Evolutionary conservation across 1,140 invertebrate species (phyloP).

Genomic region (Pogonomyrmex barbatus): DNA sequence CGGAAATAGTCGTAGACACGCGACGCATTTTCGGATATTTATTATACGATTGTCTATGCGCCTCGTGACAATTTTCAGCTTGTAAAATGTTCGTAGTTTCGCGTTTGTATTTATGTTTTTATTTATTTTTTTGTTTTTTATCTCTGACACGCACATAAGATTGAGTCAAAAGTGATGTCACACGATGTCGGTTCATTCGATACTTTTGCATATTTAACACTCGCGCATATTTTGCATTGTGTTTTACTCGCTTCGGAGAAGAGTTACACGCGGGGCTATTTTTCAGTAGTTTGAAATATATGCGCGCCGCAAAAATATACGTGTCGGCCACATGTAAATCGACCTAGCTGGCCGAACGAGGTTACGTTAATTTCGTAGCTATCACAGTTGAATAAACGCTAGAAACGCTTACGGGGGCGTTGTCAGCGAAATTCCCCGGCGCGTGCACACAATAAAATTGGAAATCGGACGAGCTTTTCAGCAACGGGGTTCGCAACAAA

Average conservation of each 20-base stretch:
- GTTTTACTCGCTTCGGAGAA: background rate
- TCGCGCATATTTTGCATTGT: background rate
- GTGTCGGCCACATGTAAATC: slow-evolving; percentile 42
- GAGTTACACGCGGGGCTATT: background rate
- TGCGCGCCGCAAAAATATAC: background rate
- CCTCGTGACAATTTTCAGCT: background rate
- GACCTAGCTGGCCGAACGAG: slow-evolving; percentile 59
- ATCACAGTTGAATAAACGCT: slow-evolving; percentile 68
- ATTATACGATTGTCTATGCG: background rate
- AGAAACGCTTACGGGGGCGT: slow-evolving; percentile 53
- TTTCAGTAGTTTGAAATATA: slow-evolving; percentile 6
- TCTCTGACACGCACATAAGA: background rate
- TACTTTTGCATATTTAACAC: slow-evolving; percentile 6
- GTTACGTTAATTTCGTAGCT: slow-evolving; percentile 70
- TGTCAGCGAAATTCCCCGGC: slow-evolving; percentile 61
- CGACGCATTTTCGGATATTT: slow-evolving; percentile 11
- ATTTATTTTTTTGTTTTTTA: background rate
- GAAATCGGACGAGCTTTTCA: slow-evolving; percentile 42
- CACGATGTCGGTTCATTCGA: background rate
- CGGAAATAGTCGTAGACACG: slow-evolving; percentile 15
- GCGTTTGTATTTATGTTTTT: background rate
- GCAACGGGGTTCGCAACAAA: background rate
- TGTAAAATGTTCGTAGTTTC: background rate
- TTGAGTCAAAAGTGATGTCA: background rate
- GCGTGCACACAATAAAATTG: slow-evolving; percentile 54